These are phyloP conservation scores for Mactra quadrangularis DNA, from an alignment of 1,140 invertebrate genomes.

Conservation along the genomic window DNA sequence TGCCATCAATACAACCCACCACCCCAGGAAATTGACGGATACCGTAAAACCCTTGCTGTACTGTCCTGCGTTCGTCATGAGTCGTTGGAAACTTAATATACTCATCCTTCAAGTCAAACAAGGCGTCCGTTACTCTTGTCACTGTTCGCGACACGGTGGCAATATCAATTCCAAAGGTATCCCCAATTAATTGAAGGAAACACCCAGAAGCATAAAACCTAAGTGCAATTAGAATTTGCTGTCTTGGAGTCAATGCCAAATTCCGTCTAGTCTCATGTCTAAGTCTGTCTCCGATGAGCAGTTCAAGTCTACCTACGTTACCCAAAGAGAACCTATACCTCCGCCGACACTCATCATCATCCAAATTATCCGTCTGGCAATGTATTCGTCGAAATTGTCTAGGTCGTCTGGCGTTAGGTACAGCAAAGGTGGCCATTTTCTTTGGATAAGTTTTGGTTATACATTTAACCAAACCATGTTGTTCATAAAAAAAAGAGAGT, in stretches of 20 bases:
- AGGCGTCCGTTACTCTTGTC: constrained; percentile 14
- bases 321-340: too few species aligned
- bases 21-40: constrained; percentile 82
- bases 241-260: background rate
- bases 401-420: too few species aligned
- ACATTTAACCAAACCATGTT: too few species aligned
- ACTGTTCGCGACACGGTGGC: too few species aligned
- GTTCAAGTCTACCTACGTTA: too few species aligned
- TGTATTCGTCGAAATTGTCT: too few species aligned
- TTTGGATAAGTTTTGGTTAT: too few species aligned
- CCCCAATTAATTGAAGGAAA: constrained; percentile 58
- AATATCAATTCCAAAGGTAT: constrained; percentile 57
- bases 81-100: constrained; percentile 5
- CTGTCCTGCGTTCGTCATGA: background rate
- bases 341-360: too few species aligned
- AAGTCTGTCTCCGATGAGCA: constrained; percentile 1
- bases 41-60: constrained; percentile 37
- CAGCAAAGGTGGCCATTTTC: too few species aligned
- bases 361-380: too few species aligned
- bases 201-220: constrained; percentile 61
- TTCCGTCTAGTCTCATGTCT: constrained; percentile 18
- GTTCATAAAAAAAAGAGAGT: too few species aligned
- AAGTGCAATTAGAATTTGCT: constrained; percentile 60
- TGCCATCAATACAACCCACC: constrained; percentile 84
- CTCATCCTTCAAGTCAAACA: constrained; percentile 3